These are phyloP conservation scores for Zosterops lateralis DNA, from an alignment of 2,113 vertebrate genomes.

Conservation along the genomic window DNA sequence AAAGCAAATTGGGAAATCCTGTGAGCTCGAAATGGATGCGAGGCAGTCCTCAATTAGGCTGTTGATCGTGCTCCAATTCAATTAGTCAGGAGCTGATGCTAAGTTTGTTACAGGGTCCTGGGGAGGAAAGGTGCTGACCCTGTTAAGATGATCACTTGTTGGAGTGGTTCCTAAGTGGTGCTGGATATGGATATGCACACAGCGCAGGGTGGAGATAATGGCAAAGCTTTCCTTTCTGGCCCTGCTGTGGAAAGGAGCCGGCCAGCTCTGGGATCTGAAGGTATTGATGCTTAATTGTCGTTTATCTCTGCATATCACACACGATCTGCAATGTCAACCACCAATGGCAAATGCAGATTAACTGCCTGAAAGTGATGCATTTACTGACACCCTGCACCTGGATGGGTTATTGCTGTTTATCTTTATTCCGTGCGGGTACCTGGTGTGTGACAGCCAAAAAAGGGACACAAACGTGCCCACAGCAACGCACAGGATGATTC, in stretches of 20 bases:
- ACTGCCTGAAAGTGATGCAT: background rate
- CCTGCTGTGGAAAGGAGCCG: background rate
- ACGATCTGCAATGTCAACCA: background rate
- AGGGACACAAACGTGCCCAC: background rate
- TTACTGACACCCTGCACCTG: background rate
- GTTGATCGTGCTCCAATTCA: conserved; percentile 57
- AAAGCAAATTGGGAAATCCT: conserved; percentile 56
- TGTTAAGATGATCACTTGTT: conserved; percentile 65
- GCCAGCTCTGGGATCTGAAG: background rate
- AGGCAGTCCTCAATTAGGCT: conserved; percentile 29
- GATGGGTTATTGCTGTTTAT: background rate
- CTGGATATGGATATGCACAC: conserved; percentile 14
- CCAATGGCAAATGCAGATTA: background rate
- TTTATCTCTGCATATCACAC: background rate
- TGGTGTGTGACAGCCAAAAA: background rate
- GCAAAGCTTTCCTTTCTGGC: background rate
- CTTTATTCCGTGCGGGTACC: background rate
- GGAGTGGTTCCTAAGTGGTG: conserved; percentile 50
- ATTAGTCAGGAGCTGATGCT: conserved; percentile 50
- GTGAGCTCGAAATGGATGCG: background rate
- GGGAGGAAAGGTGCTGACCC: conserved; percentile 59
- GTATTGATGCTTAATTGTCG: background rate
- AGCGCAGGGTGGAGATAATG: conserved; percentile 2
- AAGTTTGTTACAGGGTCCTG: conserved; percentile 28
- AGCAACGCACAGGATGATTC: background rate